Evolutionary conservation across 2,113 vertebrate species (phyloP).

Genomic region (Crotalus horridus): DNA sequence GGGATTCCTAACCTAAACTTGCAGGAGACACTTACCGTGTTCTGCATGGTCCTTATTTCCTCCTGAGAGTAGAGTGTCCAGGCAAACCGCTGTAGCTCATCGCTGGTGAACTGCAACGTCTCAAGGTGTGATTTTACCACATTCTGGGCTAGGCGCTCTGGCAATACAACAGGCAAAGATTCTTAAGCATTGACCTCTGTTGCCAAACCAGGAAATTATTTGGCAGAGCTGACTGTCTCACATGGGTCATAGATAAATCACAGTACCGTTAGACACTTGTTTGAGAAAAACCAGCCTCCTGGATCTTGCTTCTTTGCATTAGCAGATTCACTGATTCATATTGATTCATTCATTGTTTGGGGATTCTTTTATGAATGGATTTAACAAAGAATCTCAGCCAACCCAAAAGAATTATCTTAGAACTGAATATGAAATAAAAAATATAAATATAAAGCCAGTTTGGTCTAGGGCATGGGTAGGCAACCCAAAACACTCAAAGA

Average conservation of each 20-base stretch:
- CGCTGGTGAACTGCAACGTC: constrained; percentile 84
- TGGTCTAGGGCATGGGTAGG: too few species aligned
- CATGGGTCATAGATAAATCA: background rate
- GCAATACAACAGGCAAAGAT: background rate
- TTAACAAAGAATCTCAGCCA: background rate
- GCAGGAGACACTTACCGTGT: constrained; percentile 68
- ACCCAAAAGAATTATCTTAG: background rate
- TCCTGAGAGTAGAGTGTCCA: constrained; percentile 84
- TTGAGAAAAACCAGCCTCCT: background rate
- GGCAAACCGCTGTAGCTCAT: constrained; percentile 81
- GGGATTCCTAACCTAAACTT: background rate
- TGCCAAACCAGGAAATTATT: background rate
- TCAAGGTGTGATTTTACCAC: constrained; percentile 87
- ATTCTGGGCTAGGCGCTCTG: constrained; percentile 83
- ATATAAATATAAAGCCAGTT: too few species aligned
- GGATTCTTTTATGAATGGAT: background rate
- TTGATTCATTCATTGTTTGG: background rate
- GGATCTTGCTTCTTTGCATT: background rate
- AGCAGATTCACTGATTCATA: background rate
- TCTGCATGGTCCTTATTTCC: constrained; percentile 79
- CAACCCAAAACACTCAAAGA: too few species aligned
- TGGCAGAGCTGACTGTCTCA: background rate
- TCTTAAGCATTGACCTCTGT: background rate
- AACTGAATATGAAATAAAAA: background rate
- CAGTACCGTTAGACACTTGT: background rate